phyloP scores from a whole-genome alignment of 2,888 invertebrate species.

The Volucella zonaria region DNA sequence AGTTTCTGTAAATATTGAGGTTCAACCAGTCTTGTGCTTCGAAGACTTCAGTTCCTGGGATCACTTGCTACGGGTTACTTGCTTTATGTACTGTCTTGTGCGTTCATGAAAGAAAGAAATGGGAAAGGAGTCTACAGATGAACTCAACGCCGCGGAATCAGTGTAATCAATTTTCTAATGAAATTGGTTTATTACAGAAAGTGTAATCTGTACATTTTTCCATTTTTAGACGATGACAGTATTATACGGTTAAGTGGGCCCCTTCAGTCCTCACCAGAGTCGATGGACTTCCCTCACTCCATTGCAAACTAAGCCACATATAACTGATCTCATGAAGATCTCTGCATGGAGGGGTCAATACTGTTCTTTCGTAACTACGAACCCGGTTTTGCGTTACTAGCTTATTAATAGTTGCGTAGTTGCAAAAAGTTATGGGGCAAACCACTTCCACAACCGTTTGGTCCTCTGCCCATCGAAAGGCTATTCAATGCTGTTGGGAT shows the following conservation, averaged over 20 bases:
- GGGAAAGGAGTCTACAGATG: slow-evolving; percentile 10
- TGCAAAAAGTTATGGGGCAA: slow-evolving; percentile 19
- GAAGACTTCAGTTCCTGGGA: slow-evolving; percentile 39
- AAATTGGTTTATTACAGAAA: slow-evolving; percentile 36
- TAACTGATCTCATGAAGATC: too few relatives aligned
- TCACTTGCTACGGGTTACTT: slow-evolving; percentile 33
- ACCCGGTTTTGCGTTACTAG: too few relatives aligned
- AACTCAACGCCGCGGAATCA: too few relatives aligned
- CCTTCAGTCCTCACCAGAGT: slow-evolving; percentile 25
- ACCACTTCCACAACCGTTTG: too few relatives aligned
- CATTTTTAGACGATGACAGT: slow-evolving; percentile 16
- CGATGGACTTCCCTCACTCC: slow-evolving; percentile 10
- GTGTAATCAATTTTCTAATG: slow-evolving; percentile 26
- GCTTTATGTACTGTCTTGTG: slow-evolving; percentile 26
- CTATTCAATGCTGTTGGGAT: too few relatives aligned
- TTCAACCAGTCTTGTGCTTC: slow-evolving; percentile 17
- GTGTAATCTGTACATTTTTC: slow-evolving; percentile 12
- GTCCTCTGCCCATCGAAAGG: too few relatives aligned
- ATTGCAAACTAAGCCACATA: slow-evolving; percentile 10
- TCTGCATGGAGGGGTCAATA: too few relatives aligned
- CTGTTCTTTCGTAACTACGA: too few relatives aligned
- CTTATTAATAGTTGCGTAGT: slow-evolving; percentile 3
- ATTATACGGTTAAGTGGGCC: slow-evolving; percentile 17
- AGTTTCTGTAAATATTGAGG: not conserved
- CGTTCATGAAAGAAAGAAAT: slow-evolving; percentile 4